A percentile compares a stretch with the other conserved stretches of the same genome.
Conservation (phyloP, 2,888 invertebrate species). For the Drosophila colorata region DNA sequence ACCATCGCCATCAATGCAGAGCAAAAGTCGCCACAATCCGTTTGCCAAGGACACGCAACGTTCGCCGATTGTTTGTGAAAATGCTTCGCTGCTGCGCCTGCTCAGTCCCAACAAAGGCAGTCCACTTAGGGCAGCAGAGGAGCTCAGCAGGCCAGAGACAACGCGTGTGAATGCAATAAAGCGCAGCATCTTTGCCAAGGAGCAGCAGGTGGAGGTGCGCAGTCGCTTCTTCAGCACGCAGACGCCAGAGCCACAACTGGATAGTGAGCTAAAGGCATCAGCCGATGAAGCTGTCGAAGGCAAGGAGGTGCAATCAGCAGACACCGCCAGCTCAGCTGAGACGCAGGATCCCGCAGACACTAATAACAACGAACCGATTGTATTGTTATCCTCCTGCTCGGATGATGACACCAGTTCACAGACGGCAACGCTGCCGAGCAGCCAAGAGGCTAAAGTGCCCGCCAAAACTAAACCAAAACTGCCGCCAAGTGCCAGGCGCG, state of each 20-base stretch:
- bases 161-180: slow-evolving; percentile 42
- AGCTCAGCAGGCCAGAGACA: slow-evolving; percentile 7
- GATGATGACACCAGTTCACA: slow-evolving; percentile 54
- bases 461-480: slow-evolving; percentile 15
- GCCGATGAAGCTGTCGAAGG: not conserved
- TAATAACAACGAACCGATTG: slow-evolving; percentile 40
- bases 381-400: slow-evolving; percentile 54
- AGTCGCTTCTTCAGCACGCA: slow-evolving; percentile 87
- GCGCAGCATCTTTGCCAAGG: slow-evolving; percentile 60
- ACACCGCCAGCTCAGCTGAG: not conserved
- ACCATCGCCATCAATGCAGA: slow-evolving; percentile 59
- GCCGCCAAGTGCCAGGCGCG: slow-evolving; percentile 37
- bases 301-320: slow-evolving; percentile 10
- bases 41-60: slow-evolving; percentile 75
- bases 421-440: slow-evolving; percentile 28
- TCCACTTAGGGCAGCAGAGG: slow-evolving; percentile 15
- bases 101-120: slow-evolving; percentile 73
- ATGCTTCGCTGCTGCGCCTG: slow-evolving; percentile 73
- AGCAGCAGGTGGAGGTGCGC: slow-evolving; percentile 85
- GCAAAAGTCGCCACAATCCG: slow-evolving; percentile 81
- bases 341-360: not conserved
- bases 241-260: slow-evolving; percentile 1
- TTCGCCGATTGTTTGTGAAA: slow-evolving; percentile 65
- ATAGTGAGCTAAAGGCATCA: not conserved
- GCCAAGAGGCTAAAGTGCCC: slow-evolving; percentile 27